Base-by-base conservation (phyloP, 2,888 invertebrate species). In the Theristus sp. region DNA sequence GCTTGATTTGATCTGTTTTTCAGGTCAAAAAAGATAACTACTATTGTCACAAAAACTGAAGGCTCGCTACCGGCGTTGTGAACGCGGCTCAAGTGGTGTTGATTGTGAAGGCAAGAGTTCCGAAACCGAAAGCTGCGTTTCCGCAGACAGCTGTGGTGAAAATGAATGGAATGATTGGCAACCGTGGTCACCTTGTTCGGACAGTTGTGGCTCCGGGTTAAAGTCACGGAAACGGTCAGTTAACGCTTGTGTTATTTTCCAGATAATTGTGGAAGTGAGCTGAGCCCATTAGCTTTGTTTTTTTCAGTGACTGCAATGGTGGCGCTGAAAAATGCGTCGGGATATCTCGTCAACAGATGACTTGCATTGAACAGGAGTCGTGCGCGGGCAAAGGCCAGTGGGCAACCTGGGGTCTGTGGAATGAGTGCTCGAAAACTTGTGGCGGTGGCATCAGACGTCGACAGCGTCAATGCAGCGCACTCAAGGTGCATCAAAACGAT, bases 191-290 rank as follows among this genome's bases (percentile, higher is more conserved):
- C 63, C 68, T 2, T 70, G 70, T 59, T 68, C 68, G 2, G 68
- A 64, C 29, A 65, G 65, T 52, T 71, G 71, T 59, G 71, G 71
- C 47, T 67, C 70, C 22, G 71, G 71, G n/a, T 67, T 65, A 22
- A 64, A 69, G 57, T 67, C 67, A 17, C 61, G 71, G 59, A 66
- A 67, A 28, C 63, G 71, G 58, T 63, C 60, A 38, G 38, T 38
- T 6, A 13, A 6, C 38, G 38, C 38, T 17, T n/a, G n/a, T n/a
- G n/a, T n/a, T n/a, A n/a, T n/a, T n/a, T n/a, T n/a, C n/a, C n/a
- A n/a, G n/a, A n/a, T n/a, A n/a, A n/a, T n/a, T n/a, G n/a, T n/a
- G n/a, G n/a, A n/a, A n/a, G n/a, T n/a, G n/a, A n/a, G n/a, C n/a
- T n/a, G n/a, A n/a, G n/a, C n/a, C n/a, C n/a, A n/a, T n/a, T n/a